These are phyloP conservation scores for Cantharis flavilabris DNA, from an alignment of 2,888 invertebrate genomes.

Conservation along the genomic window DNA sequence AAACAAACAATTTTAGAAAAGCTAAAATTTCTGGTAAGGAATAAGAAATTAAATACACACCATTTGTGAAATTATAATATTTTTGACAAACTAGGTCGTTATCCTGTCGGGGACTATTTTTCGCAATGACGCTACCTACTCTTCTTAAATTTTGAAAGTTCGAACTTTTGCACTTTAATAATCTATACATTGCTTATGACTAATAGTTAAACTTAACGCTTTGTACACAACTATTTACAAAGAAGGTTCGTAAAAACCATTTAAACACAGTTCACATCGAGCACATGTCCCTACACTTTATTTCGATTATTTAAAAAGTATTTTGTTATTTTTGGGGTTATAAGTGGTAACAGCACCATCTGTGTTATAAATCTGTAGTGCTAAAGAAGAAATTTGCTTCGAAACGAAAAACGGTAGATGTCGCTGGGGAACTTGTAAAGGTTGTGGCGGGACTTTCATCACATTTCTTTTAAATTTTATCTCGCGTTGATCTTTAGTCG, in stretches of 20 bases:
- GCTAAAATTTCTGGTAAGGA: neutral
- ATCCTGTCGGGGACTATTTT: slow-evolving; percentile 33
- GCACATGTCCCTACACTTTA: neutral
- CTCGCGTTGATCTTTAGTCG: neutral
- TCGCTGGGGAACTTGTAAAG: neutral
- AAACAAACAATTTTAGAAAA: neutral
- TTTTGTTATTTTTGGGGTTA: neutral
- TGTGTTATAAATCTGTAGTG: too few species aligned
- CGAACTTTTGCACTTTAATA: slow-evolving; percentile 42
- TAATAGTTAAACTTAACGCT: neutral
- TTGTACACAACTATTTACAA: neutral
- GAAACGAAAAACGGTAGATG: neutral
- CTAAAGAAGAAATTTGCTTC: too few species aligned
- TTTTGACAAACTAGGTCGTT: slow-evolving; percentile 48
- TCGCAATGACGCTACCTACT: slow-evolving; percentile 36
- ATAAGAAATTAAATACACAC: slow-evolving; percentile 29
- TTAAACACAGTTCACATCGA: neutral
- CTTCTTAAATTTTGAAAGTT: slow-evolving; percentile 39
- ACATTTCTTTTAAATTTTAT: neutral
- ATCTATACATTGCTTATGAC: slow-evolving; percentile 41
- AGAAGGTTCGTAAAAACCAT: neutral
- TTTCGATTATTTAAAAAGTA: neutral
- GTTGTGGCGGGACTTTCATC: neutral
- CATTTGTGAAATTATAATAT: slow-evolving; percentile 39
- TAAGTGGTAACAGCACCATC: neutral